Conservation (phyloP, 2,797 vertebrate genomes). For the Bryconaethiops microstoma region DNA sequence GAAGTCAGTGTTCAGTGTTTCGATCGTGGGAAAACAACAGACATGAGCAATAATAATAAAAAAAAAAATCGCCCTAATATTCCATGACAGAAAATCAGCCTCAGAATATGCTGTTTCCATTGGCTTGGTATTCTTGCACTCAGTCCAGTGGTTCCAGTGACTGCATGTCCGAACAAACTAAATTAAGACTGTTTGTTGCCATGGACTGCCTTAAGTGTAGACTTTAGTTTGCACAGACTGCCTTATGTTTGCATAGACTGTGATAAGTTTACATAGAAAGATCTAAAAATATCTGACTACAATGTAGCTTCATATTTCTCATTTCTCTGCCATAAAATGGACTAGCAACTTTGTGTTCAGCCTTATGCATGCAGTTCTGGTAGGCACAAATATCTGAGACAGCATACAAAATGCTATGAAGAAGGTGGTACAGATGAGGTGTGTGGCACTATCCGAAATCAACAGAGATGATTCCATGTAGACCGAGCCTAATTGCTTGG, state of each 20-base stretch:
- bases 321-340: background rate
- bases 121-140: background rate
- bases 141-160: background rate
- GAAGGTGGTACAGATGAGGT: conserved; percentile 48
- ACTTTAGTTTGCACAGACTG: conserved; percentile 2
- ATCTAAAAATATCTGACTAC: background rate
- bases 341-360: background rate
- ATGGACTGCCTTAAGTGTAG: background rate
- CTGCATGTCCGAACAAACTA: background rate
- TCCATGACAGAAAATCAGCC: background rate
- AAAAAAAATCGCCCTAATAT: background rate
- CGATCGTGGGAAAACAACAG: background rate
- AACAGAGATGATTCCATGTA: background rate
- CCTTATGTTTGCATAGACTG: background rate
- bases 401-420: conserved; percentile 1
- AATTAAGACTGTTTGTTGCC: background rate
- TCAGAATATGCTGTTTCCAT: background rate
- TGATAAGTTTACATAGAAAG: background rate
- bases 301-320: background rate
- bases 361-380: background rate
- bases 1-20: background rate
- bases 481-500: background rate
- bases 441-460: background rate
- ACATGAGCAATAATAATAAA: background rate
- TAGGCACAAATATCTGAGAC: background rate